Evolutionary conservation across 2,797 vertebrate genomes (phyloP).

Genomic region (Tokudaia muenninki): DNA sequence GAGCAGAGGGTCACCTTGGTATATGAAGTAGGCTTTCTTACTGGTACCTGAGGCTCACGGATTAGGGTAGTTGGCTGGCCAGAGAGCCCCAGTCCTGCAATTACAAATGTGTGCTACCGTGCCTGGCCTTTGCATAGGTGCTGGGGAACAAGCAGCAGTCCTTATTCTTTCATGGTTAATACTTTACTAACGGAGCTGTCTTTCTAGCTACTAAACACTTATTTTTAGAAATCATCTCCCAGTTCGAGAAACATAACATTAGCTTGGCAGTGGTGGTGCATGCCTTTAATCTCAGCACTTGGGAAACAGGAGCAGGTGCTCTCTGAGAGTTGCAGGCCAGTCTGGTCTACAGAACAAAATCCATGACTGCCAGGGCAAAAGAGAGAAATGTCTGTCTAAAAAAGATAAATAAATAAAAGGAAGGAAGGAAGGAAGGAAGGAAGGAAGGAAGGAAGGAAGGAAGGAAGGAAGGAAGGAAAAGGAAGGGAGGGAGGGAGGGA

Average conservation of each 20-base stretch:
- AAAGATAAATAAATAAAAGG: too few relatives aligned
- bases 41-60: not conserved
- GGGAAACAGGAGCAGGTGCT: too few relatives aligned
- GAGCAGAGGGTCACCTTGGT: not conserved
- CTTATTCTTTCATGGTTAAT: not conserved
- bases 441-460: too few relatives aligned
- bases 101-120: not conserved
- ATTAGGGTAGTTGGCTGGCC: not conserved
- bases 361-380: not conserved
- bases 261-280: not conserved
- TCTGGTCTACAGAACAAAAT: too few relatives aligned
- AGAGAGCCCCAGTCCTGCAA: not conserved
- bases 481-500: rapidly evolving
- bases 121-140: too few relatives aligned
- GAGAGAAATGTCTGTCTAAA: not conserved
- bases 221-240: not conserved
- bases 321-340: not conserved
- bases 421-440: too few relatives aligned
- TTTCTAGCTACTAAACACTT: not conserved
- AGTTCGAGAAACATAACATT: not conserved
- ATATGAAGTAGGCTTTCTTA: not conserved
- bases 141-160: not conserved
- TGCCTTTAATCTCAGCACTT: not conserved
- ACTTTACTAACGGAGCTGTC: not conserved
- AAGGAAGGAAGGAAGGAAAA: rapidly evolving